Evolutionary conservation across 1,140 invertebrate genomes (phyloP), one percentile per base, ranked within the genome.

Genomic region (Bombus confusus): DNA sequence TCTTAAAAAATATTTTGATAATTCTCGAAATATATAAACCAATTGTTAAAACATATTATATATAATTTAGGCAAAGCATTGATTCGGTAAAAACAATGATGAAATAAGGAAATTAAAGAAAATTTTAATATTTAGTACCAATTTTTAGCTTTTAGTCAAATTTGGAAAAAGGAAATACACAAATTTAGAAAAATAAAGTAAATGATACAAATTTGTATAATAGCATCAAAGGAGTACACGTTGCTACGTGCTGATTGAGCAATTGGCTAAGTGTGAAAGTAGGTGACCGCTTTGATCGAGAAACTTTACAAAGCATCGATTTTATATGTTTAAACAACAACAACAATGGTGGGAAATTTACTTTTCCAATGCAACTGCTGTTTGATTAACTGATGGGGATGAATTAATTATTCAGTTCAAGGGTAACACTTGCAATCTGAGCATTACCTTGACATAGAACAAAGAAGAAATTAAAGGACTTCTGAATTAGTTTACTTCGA

Each of bases 401-500:
- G 28, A 25, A 41, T 71, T 84, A 79, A 77, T 68, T 79, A 84
- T 84, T 71, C 39, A 72, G 66, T 71, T 62, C 83, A 84, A 84
- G 76, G 66, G 72, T 79, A 71, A 47, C 39, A 34, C 52, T 39
- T 37, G 57, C 8, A 66, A 34, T 28, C 3, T 28, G 31, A 37
- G 39, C 3, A 72, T 47, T 43, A 28, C 83, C 76, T 84, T 84
- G 83, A 84, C 78, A 68, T 69, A 43, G 25, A 34, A 13, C 25
- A n/a, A 15, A 18, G 22, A 8, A 41, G 22, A n/a, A 47, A 62
- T 84, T 79, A 72, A 72, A 47, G 64, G 22, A 71, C 52, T 78
- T 39, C 4, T n/a, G 22, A 52, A 37, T 66, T 37, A 37, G 9
- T 43, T 83, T 28, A 39, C 37, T 28, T 34, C 18, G 1, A 66